A percentile compares a stretch with the other conserved stretches of the same genome.
Conservation (phyloP, 2,797 vertebrate species). For the Melanotaenia boesemani region DNA sequence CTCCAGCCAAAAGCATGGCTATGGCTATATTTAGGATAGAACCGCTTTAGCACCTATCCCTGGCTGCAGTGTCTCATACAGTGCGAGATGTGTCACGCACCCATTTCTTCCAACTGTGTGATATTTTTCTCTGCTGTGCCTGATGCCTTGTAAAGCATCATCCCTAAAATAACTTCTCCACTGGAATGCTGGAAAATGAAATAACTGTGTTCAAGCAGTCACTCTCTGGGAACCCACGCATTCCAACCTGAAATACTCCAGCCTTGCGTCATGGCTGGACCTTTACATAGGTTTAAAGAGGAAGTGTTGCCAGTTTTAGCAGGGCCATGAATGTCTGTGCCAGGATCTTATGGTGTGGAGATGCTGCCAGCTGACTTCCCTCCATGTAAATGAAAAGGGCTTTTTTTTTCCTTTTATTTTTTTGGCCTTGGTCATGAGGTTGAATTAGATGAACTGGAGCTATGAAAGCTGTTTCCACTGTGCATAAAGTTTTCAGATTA, state of each 20-base stretch:
- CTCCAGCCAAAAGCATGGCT: slow-evolving; percentile 60
- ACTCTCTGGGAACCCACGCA: slow-evolving; percentile 71
- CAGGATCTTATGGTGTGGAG: slow-evolving; percentile 72
- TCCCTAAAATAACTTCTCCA: slow-evolving; percentile 78
- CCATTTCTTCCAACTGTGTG: slow-evolving; percentile 64
- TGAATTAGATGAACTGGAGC: slow-evolving; percentile 56
- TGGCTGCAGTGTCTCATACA: slow-evolving; percentile 57
- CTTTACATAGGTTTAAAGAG: slow-evolving; percentile 61
- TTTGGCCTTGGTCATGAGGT: slow-evolving; percentile 40
- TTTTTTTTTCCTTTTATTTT: not conserved
- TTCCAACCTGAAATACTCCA: slow-evolving; percentile 79
- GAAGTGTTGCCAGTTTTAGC: slow-evolving; percentile 65
- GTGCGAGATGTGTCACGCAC: slow-evolving; percentile 70
- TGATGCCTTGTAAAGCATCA: slow-evolving; percentile 68
- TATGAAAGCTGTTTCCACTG: slow-evolving; percentile 24
- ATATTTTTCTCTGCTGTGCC: slow-evolving; percentile 66
- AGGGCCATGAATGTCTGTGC: slow-evolving; percentile 62
- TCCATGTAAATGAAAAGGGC: slow-evolving; percentile 68
- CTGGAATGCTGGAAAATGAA: slow-evolving; percentile 77
- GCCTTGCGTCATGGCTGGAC: slow-evolving; percentile 76
- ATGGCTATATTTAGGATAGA: slow-evolving; percentile 54
- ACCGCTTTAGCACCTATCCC: slow-evolving; percentile 63
- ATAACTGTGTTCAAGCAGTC: slow-evolving; percentile 77
- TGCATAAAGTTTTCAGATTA: slow-evolving; percentile 37
- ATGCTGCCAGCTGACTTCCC: slow-evolving; percentile 68